Evolutionary conservation across 1,140 invertebrate species (phyloP), one percentile per base, ranked within the genome.

Genomic region (Phymorhynchus buccinoides): DNA sequence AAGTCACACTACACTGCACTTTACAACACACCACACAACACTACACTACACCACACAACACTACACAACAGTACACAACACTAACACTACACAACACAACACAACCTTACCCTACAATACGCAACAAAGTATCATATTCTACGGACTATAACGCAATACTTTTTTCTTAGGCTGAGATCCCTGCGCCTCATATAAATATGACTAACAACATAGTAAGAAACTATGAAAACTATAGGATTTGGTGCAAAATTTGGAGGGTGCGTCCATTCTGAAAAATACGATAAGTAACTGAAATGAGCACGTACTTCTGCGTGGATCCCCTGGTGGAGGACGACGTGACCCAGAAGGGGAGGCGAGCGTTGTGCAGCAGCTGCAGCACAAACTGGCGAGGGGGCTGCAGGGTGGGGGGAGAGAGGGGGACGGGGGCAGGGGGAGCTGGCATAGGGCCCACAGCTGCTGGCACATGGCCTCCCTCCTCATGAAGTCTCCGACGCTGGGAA

Each of bases 281-380:
- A n/a, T n/a, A n/a, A n/a, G n/a, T 22, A 14, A 37, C 35, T 27
- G 16, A 41, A 32, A 37, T 12, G 27, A 79, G 16, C 48, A 86
- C 86, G 87, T 86, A 93, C 91, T 91, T 93, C 81, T 94, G 94
- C 84, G 92, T 94, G 82, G 94, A 92, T 18, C 94, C 93, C 41
- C 94, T 89, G 14, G 94, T 92, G 39, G 90, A 91, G 78, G 92
- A 92, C 7, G 94, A 94, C 6, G 94, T 90, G 32, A 95, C 94
- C 94, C 94, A 95, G 84, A 95, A 92, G 7, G 94, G 94, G n/a
- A 95, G 92, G n/a, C 93, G 93, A 81, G 94, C 94, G 85, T 94
- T 94, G 9, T 94, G 88, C 32, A 95, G 88, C 22, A 94, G 90
- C 88, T 94, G 91, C 27, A 94, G 88, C 30, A 94, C 87, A 87